These are phyloP conservation scores for Dinocampus coccinellae DNA, from an alignment of 2,888 invertebrate genomes.

Conservation along the genomic window DNA sequence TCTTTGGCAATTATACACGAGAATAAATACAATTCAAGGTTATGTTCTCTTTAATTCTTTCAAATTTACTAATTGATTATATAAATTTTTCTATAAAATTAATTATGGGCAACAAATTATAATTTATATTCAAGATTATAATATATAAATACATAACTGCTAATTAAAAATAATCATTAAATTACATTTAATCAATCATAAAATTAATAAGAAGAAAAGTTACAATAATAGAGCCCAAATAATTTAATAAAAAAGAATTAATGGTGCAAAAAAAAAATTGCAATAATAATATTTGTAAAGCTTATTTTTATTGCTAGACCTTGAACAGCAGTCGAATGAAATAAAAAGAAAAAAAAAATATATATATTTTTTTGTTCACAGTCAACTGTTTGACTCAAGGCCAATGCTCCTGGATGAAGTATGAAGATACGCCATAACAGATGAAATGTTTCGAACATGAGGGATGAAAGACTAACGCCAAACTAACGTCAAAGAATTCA, in stretches of 20 bases:
- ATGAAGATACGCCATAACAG: conserved; percentile 19
- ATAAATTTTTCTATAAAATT: not conserved
- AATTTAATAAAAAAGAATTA: not conserved
- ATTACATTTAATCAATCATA: too few species aligned
- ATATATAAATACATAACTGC: too few species aligned
- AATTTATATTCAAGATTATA: conserved; percentile 33
- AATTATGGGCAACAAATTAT: not conserved
- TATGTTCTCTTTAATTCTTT: not conserved
- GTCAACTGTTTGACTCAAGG: conserved; percentile 15
- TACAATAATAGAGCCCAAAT: not conserved
- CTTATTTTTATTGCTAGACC: conserved; percentile 5
- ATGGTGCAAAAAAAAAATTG: not conserved
- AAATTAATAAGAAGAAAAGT: too few species aligned
- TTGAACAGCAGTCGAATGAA: conserved; percentile 10
- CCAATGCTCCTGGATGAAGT: conserved; percentile 11
- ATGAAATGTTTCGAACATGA: conserved; percentile 20
- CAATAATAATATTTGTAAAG: not conserved
- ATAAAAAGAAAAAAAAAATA: not conserved
- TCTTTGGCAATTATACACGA: too few species aligned
- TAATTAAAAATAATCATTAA: too few species aligned
- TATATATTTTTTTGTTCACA: not conserved
- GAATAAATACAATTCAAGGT: not conserved
- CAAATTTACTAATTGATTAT: conserved; percentile 7
- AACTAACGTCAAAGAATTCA: not conserved
- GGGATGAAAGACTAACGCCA: not conserved